A percentile compares a stretch with the other conserved stretches of the same genome.
phyloP scores from a whole-genome alignment of 2,888 invertebrate genomes.

The Sesia apiformis region DNA sequence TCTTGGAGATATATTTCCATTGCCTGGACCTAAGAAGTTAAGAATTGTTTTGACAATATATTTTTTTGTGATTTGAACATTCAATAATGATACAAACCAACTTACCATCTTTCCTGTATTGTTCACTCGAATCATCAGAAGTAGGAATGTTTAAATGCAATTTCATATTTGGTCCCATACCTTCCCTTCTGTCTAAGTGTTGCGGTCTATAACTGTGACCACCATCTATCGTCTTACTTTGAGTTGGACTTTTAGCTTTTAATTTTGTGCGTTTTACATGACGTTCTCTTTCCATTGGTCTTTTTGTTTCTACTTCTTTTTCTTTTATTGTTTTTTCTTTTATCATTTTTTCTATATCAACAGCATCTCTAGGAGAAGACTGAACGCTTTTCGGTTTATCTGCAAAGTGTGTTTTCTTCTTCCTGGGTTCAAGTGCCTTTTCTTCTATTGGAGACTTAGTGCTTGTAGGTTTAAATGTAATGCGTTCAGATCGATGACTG shows the following conservation, averaged over 20 bases:
- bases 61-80: background rate
- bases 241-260: constrained; percentile 67
- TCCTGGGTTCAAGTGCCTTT: constrained; percentile 43
- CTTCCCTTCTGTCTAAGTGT: constrained; percentile 69
- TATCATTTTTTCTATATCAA: constrained; percentile 52
- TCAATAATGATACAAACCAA: background rate
- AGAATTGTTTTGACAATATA: background rate
- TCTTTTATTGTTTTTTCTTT: constrained; percentile 56
- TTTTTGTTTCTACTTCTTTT: constrained; percentile 48
- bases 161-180: constrained; percentile 64
- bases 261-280: constrained; percentile 64
- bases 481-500: constrained; percentile 45
- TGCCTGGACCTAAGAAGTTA: constrained; percentile 36
- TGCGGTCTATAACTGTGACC: constrained; percentile 44
- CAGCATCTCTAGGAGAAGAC: constrained; percentile 53
- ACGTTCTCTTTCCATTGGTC: constrained; percentile 59
- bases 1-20: constrained; percentile 72
- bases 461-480: constrained; percentile 33
- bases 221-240: constrained; percentile 47
- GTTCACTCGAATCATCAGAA: constrained; percentile 77
- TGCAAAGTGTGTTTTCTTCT: constrained; percentile 65
- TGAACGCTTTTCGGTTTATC: constrained; percentile 60
- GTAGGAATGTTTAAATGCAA: constrained; percentile 73
- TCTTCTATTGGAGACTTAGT: constrained; percentile 56
- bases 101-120: constrained; percentile 63